Evolutionary conservation across 2,113 vertebrate genomes (phyloP).

Genomic region (Embiotoca jacksoni): DNA sequence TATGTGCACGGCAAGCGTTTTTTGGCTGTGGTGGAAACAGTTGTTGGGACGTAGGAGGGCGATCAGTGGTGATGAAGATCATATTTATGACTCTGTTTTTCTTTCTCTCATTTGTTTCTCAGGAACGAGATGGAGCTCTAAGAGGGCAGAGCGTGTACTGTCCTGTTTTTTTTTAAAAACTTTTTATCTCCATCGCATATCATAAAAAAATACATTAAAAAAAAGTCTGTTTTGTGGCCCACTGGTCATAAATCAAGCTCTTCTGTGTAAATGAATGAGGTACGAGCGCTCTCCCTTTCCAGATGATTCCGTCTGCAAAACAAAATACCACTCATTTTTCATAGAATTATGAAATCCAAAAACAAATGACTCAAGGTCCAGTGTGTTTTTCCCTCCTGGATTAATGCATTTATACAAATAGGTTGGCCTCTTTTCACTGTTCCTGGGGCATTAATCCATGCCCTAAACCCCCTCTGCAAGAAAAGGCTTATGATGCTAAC

Average conservation of each 20-base stretch:
- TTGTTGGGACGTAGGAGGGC: slow-evolving; percentile 5
- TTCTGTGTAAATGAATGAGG: background rate
- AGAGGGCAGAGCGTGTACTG: background rate
- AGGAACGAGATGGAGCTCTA: background rate
- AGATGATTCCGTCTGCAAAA: slow-evolving; percentile 49
- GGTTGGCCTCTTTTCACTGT: slow-evolving; percentile 67
- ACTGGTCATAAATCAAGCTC: background rate
- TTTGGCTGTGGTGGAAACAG: slow-evolving; percentile 43
- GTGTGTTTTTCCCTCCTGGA: slow-evolving; percentile 63
- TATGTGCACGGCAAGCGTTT: slow-evolving; percentile 50
- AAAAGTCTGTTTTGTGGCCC: background rate
- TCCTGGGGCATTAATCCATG: slow-evolving; percentile 70
- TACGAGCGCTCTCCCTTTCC: slow-evolving; percentile 4
- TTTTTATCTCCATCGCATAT: slow-evolving; percentile 18
- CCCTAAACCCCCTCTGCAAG: slow-evolving; percentile 72
- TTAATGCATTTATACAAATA: slow-evolving; percentile 78
- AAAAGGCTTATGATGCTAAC: slow-evolving; percentile 83
- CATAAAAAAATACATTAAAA: background rate
- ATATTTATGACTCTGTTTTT: slow-evolving; percentile 61
- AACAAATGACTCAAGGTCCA: slow-evolving; percentile 70
- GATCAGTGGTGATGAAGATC: slow-evolving; percentile 54
- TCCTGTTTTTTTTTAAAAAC: background rate
- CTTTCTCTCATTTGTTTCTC: slow-evolving; percentile 36
- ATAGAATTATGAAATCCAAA: slow-evolving; percentile 75
- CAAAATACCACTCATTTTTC: slow-evolving; percentile 76